These are phyloP conservation scores for Grallaria varia DNA, from an alignment of 2,113 vertebrate species.

Conservation along the genomic window DNA sequence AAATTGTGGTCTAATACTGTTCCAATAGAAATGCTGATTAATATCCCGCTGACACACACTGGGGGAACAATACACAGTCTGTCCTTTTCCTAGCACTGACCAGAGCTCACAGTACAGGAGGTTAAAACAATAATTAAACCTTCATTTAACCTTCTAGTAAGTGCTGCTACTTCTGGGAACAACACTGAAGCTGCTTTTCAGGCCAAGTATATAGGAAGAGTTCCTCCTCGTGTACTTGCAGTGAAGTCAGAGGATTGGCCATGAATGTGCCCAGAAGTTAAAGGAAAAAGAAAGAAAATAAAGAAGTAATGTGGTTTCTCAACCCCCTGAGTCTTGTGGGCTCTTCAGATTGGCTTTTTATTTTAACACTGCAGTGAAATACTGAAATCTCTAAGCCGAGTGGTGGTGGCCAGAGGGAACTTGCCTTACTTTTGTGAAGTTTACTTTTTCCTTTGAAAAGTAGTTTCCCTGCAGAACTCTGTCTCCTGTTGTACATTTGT, in stretches of 20 bases:
- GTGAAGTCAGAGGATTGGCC: not conserved
- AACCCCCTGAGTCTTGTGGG: not conserved
- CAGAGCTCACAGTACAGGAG: not conserved
- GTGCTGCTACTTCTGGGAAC: not conserved
- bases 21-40: not conserved
- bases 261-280: not conserved
- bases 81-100: not conserved
- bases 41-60: not conserved
- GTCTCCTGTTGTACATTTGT: not conserved
- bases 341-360: not conserved
- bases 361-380: not conserved
- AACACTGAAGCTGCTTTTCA: conserved; percentile 28
- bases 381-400: not conserved
- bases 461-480: not conserved
- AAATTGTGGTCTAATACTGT: not conserved
- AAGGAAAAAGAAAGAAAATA: not conserved
- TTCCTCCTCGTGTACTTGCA: not conserved
- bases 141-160: conserved; percentile 21
- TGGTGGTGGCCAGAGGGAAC: not conserved
- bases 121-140: not conserved
- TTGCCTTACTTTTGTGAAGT: not conserved
- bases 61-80: not conserved
- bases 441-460: not conserved
- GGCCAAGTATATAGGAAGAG: not conserved
- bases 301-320: conserved; percentile 4